These are phyloP conservation scores for Enteromius treurensis DNA, from an alignment of 2,797 vertebrate genomes.

Conservation along the genomic window DNA sequence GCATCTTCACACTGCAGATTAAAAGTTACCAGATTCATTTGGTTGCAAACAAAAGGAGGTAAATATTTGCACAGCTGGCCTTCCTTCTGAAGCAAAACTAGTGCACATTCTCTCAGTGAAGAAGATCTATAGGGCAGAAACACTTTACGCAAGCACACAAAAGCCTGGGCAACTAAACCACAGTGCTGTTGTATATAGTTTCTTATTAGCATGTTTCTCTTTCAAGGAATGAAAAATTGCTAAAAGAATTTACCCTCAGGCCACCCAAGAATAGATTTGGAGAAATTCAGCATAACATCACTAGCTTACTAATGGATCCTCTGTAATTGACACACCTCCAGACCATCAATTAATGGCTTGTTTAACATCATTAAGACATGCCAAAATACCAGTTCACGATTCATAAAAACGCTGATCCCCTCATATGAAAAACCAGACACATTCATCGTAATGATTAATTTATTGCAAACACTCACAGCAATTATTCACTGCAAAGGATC, in stretches of 20 bases:
- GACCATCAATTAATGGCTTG: not conserved
- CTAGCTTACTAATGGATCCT: not conserved
- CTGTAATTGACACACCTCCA: not conserved
- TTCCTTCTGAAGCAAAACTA: slow-evolving; percentile 59
- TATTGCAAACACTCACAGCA: not conserved
- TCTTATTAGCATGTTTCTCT: not conserved
- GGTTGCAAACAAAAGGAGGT: slow-evolving; percentile 63
- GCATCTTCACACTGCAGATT: slow-evolving; percentile 56
- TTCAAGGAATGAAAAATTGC: not conserved
- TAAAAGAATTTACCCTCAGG: not conserved
- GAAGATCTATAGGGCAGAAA: not conserved
- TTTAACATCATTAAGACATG: not conserved
- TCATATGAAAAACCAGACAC: not conserved
- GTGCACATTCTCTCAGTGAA: slow-evolving; percentile 2
- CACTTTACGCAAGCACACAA: not conserved
- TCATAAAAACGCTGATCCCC: not conserved
- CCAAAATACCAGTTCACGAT: not conserved
- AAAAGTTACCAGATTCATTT: slow-evolving; percentile 68
- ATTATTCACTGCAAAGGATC: not conserved
- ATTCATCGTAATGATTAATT: not conserved
- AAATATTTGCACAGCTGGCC: slow-evolving; percentile 76
- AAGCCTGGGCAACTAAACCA: not conserved
- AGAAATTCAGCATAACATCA: not conserved
- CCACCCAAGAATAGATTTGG: not conserved
- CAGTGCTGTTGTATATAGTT: not conserved